Evolutionary conservation across 2,797 vertebrate species (phyloP).

Genomic region (Intellagama lesueurii): DNA sequence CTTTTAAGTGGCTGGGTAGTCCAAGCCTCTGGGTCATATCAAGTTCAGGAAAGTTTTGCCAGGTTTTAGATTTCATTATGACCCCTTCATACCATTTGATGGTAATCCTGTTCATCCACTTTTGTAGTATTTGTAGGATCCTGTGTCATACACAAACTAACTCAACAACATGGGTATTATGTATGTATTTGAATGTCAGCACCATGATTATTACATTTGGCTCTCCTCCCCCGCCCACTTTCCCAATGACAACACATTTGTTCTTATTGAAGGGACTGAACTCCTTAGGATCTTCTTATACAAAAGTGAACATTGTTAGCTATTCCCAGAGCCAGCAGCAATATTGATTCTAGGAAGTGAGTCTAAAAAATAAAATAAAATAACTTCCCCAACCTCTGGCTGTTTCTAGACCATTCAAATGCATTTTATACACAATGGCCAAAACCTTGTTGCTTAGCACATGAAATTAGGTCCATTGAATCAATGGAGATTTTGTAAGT

Average conservation of each 20-base stretch:
- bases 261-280: background rate
- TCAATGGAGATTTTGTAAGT: too few species aligned
- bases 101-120: slow-evolving; percentile 66
- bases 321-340: background rate
- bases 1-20: background rate
- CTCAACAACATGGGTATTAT: slow-evolving; percentile 53
- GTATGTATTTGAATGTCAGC: slow-evolving; percentile 26
- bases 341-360: too few species aligned
- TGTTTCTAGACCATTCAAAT: too few species aligned
- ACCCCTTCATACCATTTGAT: slow-evolving; percentile 51
- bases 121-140: slow-evolving; percentile 49
- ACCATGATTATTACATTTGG: background rate
- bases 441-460: too few species aligned
- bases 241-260: slow-evolving; percentile 10
- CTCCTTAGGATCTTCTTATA: background rate
- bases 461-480: too few species aligned
- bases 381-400: too few species aligned
- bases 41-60: slow-evolving; percentile 63
- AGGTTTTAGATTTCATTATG: slow-evolving; percentile 61
- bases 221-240: background rate
- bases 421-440: too few species aligned
- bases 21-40: slow-evolving; percentile 47
- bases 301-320: background rate
- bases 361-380: too few species aligned
- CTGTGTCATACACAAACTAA: slow-evolving; percentile 63